Conservation (phyloP, 1,140 invertebrate genomes). For the Drosophila tsacasi region DNA sequence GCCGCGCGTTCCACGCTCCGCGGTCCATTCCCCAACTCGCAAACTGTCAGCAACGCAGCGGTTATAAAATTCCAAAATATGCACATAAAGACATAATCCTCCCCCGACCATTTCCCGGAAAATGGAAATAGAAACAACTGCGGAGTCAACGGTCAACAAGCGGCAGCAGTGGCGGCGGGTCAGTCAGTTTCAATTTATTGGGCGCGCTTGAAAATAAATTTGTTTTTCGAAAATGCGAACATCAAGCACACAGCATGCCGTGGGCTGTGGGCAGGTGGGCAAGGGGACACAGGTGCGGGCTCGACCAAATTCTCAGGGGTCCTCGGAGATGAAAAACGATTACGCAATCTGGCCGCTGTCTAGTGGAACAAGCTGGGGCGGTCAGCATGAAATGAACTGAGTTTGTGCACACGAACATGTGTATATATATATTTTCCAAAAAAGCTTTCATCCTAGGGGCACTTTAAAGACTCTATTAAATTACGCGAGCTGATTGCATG, state of each 20-base stretch:
- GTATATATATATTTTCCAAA: neutral
- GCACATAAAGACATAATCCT: constrained; percentile 68
- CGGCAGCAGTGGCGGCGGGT: constrained; percentile 12
- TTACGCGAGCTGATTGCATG: neutral
- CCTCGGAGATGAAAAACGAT: constrained; percentile 35
- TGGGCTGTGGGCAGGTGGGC: constrained; percentile 5
- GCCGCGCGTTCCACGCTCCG: neutral
- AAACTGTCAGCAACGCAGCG: constrained; percentile 44
- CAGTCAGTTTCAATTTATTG: constrained; percentile 58
- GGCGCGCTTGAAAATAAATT: constrained; percentile 63
- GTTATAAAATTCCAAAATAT: constrained; percentile 65
- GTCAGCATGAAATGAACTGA: constrained; percentile 31
- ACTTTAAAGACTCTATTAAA: constrained; percentile 14
- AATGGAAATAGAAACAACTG: constrained; percentile 54
- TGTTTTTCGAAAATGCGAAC: constrained; percentile 61
- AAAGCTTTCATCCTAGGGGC: constrained; percentile 5
- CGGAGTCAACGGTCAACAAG: constrained; percentile 51
- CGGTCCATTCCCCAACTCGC: neutral
- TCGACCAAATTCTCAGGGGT: constrained; percentile 15
- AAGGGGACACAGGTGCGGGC: neutral
- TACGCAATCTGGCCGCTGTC: constrained; percentile 41
- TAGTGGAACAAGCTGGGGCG: constrained; percentile 23
- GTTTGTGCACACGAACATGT: neutral
- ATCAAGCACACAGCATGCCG: constrained; percentile 52
- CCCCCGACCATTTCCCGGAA: constrained; percentile 31